A percentile compares a stretch with the other conserved stretches of the same genome.
phyloP scores from a whole-genome alignment of 2,797 vertebrate genomes.

The Fundulus diaphanus region DNA sequence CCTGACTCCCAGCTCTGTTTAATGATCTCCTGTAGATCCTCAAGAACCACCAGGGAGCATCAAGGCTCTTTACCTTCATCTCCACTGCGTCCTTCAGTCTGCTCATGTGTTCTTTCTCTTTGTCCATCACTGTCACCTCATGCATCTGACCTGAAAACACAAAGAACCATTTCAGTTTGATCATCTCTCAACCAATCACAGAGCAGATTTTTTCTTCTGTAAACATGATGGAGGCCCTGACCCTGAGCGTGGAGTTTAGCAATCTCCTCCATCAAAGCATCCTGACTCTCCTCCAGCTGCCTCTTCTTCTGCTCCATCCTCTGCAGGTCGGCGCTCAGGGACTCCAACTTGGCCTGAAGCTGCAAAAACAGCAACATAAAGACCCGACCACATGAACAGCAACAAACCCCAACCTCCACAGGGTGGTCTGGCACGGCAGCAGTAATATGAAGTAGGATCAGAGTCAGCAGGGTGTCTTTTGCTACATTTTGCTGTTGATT shows the following conservation, averaged over 20 bases:
- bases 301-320: constrained; percentile 93
- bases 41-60: neutral
- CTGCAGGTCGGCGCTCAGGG: constrained; percentile 91
- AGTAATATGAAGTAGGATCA: neutral
- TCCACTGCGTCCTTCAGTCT: constrained; percentile 93
- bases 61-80: constrained; percentile 87
- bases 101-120: constrained; percentile 94
- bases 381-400: neutral
- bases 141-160: constrained; percentile 88
- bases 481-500: neutral
- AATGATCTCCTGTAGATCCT: neutral
- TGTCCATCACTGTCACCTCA: constrained; percentile 91
- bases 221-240: constrained; percentile 44
- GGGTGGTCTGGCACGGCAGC: neutral
- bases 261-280: constrained; percentile 90
- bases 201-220: neutral
- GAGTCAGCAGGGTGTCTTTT: neutral
- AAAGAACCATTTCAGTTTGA: neutral
- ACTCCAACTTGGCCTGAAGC: constrained; percentile 92
- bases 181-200: constrained; percentile 10
- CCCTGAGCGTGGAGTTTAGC: constrained; percentile 92
- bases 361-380: constrained; percentile 47
- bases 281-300: constrained; percentile 92
- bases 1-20: neutral
- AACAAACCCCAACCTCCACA: neutral